Conservation (phyloP, 2,888 invertebrate species). For the Himalopsyche japonica region DNA sequence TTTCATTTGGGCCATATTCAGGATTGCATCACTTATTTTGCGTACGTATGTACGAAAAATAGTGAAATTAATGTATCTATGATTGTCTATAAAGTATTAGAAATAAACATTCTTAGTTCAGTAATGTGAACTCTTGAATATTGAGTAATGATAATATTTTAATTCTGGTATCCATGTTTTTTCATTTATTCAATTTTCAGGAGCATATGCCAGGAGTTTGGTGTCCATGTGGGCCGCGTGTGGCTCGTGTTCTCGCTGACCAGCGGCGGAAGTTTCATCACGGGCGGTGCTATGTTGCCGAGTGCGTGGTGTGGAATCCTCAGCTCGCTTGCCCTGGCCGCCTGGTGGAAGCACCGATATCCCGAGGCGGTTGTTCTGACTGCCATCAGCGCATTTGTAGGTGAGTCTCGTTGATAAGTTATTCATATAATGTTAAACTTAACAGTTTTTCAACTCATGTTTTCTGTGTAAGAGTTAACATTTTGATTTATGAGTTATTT, state of each 20-base stretch:
- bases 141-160: background rate
- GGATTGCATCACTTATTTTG: too few relatives aligned
- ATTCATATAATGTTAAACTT: background rate
- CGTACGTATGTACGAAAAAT: too few relatives aligned
- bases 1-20: too few relatives aligned
- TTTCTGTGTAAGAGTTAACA: too few relatives aligned
- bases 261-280: slow-evolving; percentile 89
- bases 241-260: slow-evolving; percentile 80
- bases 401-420: slow-evolving; percentile 44
- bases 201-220: slow-evolving; percentile 87
- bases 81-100: too few relatives aligned
- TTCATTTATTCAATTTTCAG: slow-evolving; percentile 63
- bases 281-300: slow-evolving; percentile 86
- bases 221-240: slow-evolving; percentile 83
- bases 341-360: slow-evolving; percentile 85
- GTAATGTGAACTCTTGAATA: too few relatives aligned
- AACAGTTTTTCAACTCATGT: too few relatives aligned
- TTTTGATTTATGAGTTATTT: too few relatives aligned
- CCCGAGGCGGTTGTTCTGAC: slow-evolving; percentile 80
- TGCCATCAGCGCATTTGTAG: slow-evolving; percentile 77
- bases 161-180: background rate
- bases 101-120: too few relatives aligned
- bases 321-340: slow-evolving; percentile 79
- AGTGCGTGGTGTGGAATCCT: slow-evolving; percentile 94
- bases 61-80: too few relatives aligned